Base-by-base conservation (phyloP, 2,888 invertebrate species). In the Drosophila lacicola region DNA sequence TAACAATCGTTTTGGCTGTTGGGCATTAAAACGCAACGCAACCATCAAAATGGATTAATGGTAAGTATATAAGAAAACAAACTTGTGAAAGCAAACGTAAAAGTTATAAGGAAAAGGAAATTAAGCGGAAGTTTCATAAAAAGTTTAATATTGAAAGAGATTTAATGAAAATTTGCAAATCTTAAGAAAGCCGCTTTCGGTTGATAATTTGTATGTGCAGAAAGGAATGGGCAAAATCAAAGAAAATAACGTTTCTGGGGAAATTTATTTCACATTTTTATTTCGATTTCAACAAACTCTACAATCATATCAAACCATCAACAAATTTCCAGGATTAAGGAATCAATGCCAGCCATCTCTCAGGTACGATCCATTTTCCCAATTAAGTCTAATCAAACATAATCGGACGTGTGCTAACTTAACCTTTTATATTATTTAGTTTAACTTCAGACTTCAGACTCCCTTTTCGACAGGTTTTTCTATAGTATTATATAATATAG, bases 1-100 rank as follows among this genome's bases (percentile, higher is more conserved):
- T 44, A 57, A 68, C 46, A 78, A 57, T 33, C 17, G 29, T n/a
- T 3, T 9, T 37, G 34, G 42, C 60, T 46, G 72, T 36, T 55
- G 50, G 44, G 9, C 37, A 70, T 70, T 54, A 45, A 42, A 45
- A 19, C 41, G 37, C 21, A 42, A 5, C 21, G 42, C 21, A 42
- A 5, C 21, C 37, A 39, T 44, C 51, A 58, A 75, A 42, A 25
- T 37, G 44, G 46, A 55, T 77, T 61, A 63, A 33, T 19, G n/a
- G 21, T 51, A 44, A 51, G 36, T 57, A 51, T 49, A 34, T 8
- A 17, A 9, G 36, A 33, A 64, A 66, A 34, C 6, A 41, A 67
- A 53, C 45, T 10, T 19, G 37, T 42, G 34, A 45, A 55, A 50
- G 14, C 14, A n/a, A 14, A 62, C 29, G 25, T 19, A 39, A 34